Conservation (phyloP, 2,888 invertebrate genomes). For the Oasisia sp. region DNA sequence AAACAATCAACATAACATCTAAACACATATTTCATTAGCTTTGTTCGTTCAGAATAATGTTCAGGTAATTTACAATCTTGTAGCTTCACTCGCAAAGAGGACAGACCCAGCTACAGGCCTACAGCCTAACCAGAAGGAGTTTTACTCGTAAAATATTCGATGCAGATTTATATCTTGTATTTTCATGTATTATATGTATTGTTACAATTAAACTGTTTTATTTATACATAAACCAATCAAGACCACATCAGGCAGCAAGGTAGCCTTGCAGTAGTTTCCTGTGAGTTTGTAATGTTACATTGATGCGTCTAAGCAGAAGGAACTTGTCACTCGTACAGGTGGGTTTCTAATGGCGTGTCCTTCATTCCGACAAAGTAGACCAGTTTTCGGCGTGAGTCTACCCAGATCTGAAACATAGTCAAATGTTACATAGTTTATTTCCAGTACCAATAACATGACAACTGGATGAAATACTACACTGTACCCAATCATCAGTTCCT, state of each 20-base stretch:
- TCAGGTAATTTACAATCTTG: neutral
- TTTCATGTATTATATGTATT: too few species aligned
- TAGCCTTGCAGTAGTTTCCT: neutral
- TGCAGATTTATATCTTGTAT: too few species aligned
- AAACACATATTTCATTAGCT: neutral
- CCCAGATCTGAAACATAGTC: slow-evolving; percentile 75
- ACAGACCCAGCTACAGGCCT: too few species aligned
- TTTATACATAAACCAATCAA: neutral
- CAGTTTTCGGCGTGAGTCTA: slow-evolving; percentile 80
- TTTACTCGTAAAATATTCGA: too few species aligned
- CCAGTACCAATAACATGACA: neutral
- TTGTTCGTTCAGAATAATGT: neutral
- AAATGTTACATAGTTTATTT: neutral
- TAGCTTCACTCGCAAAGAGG: too few species aligned
- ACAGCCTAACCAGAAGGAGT: too few species aligned
- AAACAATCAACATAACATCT: slow-evolving; percentile 33
- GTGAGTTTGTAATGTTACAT: neutral
- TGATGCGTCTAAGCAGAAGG: neutral
- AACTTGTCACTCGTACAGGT: slow-evolving; percentile 77
- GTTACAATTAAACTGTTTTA: too few species aligned
- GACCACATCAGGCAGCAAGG: neutral
- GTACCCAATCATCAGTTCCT: neutral
- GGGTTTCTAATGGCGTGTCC: slow-evolving; percentile 91
- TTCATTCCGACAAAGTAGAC: slow-evolving; percentile 91
- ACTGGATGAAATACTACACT: neutral